A percentile compares a stretch with the other conserved stretches of the same genome.
Conservation (phyloP, 2,797 vertebrate genomes). For the Rhinoraja longicauda region DNA sequence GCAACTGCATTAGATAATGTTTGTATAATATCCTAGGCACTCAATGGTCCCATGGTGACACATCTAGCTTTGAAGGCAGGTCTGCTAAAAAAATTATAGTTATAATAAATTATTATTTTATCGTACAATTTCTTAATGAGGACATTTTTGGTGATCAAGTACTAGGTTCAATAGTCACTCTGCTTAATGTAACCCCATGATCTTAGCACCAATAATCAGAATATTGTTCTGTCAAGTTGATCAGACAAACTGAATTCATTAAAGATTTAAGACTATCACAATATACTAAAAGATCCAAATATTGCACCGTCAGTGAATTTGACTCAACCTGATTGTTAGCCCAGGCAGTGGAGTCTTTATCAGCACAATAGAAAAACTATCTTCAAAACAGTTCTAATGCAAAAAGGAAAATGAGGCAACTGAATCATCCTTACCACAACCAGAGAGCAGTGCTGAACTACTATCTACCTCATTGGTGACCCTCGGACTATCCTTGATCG, state of each 20-base stretch:
- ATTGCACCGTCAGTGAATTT: not conserved
- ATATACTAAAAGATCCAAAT: not conserved
- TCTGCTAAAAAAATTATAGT: not conserved
- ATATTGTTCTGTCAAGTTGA: not conserved
- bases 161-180: not conserved
- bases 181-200: not conserved
- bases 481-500: too few species aligned
- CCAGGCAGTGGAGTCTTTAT: not conserved
- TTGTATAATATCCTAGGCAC: not conserved
- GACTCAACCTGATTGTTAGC: not conserved
- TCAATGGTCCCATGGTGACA: not conserved
- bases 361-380: not conserved
- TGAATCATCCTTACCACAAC: too few species aligned
- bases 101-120: not conserved
- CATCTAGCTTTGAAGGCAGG: not conserved
- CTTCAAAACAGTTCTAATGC: not conserved
- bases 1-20: slow-evolving; percentile 17
- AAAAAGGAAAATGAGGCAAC: not conserved
- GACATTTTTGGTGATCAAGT: not conserved
- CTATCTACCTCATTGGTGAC: too few species aligned
- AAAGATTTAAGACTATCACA: not conserved
- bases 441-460: too few species aligned
- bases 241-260: not conserved
- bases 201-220: not conserved
- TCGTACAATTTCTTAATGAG: not conserved